Base-by-base conservation (phyloP, 2,888 invertebrate species). In the Actias luna region DNA sequence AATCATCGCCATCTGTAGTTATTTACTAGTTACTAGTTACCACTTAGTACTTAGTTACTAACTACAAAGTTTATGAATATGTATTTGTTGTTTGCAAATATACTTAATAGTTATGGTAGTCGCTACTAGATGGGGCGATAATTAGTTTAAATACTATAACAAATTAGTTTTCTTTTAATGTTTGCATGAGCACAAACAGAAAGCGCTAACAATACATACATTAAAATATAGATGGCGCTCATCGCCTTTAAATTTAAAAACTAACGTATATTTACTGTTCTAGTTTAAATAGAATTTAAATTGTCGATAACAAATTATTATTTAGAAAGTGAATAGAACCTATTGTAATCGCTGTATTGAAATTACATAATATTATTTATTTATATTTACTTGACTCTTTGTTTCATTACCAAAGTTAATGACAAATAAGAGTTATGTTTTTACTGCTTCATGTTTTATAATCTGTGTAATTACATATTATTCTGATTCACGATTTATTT, bases 351-450 rank as follows among this genome's bases (percentile, higher is more conserved):
- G 29, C 29, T 14, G 16, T 50, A 25, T 12, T 25, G 2, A 25
- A 42, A 16, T 55, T 29, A 7, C n/a, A 29, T 55, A 55, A 55
- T 16, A n/a, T 27, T 55, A 29, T 27, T 29, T 55, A 29, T 55
- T 55, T 29, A 7, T 29, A n/a, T 55, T 5, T 55, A 55, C 16
- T n/a, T n/a, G 29, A 27, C 27, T 8, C 29, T 29, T 55, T 55
- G 16, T 55, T 55, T 55, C 55, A 55, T 29, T 55, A 29, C 55
- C 27, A 55, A 55, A 55, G 55, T 55, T 29, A 55, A 55, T 55
- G 55, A 2, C 29, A 55, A 55, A 55, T 55, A n/a, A 29, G 29
- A 55, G 29, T 55, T 29, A 27, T 8, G 5, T 29, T 55, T 27
- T 55, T 55, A 55, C n/a, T 29, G 29, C 55, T 16, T 29, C 29